A percentile compares a stretch with the other conserved stretches of the same genome.
These are phyloP conservation scores for Polietes domitor DNA, from an alignment of 2,888 invertebrate genomes.

Conservation along the genomic window DNA sequence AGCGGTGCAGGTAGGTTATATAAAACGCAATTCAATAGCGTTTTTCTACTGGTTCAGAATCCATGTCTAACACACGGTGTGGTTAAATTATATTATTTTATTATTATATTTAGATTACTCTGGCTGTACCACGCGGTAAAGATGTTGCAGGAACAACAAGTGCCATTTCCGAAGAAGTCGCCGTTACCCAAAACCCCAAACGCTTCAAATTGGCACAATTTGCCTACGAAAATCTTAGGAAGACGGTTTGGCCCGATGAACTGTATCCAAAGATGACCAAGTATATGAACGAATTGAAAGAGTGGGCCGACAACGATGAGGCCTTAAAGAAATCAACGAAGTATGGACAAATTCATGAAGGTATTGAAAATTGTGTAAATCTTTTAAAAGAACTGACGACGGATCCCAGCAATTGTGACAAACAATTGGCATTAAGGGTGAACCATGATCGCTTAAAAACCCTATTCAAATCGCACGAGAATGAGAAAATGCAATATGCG, in stretches of 20 bases:
- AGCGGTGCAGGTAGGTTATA: not conserved
- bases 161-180: too few species aligned
- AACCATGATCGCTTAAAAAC: not conserved
- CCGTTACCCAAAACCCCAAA: too few species aligned
- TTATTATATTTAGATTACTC: too few species aligned
- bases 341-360: not conserved
- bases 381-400: not conserved
- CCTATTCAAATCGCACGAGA: not conserved
- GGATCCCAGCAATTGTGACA: not conserved
- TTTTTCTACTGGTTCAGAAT: too few species aligned
- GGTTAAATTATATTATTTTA: too few species aligned
- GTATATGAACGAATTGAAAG: not conserved
- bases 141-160: too few species aligned
- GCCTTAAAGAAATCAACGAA: not conserved
- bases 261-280: too few species aligned
- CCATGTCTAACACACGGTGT: too few species aligned
- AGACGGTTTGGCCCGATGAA: not conserved
- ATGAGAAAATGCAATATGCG: not conserved
- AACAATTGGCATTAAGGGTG: not conserved
- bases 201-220: not conserved
- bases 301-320: not conserved
- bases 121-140: too few species aligned
- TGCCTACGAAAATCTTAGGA: too few species aligned
- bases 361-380: not conserved
- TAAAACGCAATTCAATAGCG: too few species aligned